A percentile compares a stretch with the other conserved stretches of the same genome.
Conservation (phyloP, 1,140 invertebrate genomes). For the Octopus bimaculoides region DNA sequence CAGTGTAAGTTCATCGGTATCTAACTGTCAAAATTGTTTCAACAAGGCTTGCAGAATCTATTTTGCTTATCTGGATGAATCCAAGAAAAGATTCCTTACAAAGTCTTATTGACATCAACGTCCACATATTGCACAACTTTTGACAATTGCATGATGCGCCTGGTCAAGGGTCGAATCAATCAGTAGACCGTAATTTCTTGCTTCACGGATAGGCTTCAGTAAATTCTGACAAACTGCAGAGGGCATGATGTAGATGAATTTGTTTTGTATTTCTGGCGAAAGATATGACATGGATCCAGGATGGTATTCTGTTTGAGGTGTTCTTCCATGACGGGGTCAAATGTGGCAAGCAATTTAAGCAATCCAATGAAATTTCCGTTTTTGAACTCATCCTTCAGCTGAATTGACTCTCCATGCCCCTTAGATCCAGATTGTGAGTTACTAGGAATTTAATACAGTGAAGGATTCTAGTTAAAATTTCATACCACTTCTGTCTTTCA, state of each 20-base stretch:
- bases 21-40: constrained; percentile 1
- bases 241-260: background rate
- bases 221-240: background rate
- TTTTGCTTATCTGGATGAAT: background rate
- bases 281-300: background rate
- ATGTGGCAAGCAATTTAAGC: background rate
- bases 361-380: background rate
- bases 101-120: background rate
- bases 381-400: background rate
- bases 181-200: background rate
- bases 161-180: background rate
- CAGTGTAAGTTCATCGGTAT: background rate
- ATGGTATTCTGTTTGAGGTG: background rate
- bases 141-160: background rate
- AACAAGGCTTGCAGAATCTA: background rate
- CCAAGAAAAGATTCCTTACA: background rate
- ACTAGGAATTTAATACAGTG: background rate
- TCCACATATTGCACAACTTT: background rate
- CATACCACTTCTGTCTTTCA: background rate
- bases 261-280: background rate
- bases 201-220: background rate
- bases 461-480: background rate
- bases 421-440: background rate
- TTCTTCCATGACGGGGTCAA: constrained; percentile 2
- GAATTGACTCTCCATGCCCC: background rate